Base-by-base conservation (phyloP, 2,888 invertebrate genomes). In the Onthophagus sagittarius region DNA sequence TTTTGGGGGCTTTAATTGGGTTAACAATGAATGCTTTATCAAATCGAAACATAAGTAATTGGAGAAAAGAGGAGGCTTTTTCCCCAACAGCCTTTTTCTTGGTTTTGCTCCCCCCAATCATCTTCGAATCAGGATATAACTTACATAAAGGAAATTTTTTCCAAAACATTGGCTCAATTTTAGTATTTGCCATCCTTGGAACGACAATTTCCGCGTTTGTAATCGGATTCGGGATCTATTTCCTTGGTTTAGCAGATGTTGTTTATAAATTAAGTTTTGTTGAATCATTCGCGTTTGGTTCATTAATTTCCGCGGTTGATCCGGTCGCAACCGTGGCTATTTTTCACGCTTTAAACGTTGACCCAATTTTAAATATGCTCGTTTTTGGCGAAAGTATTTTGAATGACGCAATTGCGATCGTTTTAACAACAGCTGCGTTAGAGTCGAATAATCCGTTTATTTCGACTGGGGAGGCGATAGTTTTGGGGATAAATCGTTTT, bases 311-410 rank as follows among this genome's bases (percentile, higher is more conserved):
- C 0, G 99, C 99, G 31, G 99, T 99, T 3, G 99, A 99, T 87
- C 99, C 99, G 0, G 99, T 99, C 0, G 99, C 99, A 3, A 99
- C 99, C 0, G 93, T 99, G 32, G 99, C 99, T 7, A 99, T 99
- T 79, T 99, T 99, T 83, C 97, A 99, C 86, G 98, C 98, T 0
- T 87, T 99, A 31, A 95, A 99, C 85, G 96, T 98, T 0, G 99
- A 99, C 85, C 98, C 98, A 0, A 94, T 99, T 4, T 88, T 99
- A 0, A 99, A 99, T 87, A 99, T 99, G 99, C 92, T 99, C 86
- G 99, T 99, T 0, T 99, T 99, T 88, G 98, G 93, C 7, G 94
- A 95, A 83, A 96, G 96, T 80, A 96, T 98, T 81, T 88, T 99
- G 4, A 99, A 99, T 86, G 99, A 99, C 89, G 99, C 99, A 33